Evolutionary conservation across 2,797 vertebrate genomes (phyloP).

Genomic region (Notolabrus celidotus): DNA sequence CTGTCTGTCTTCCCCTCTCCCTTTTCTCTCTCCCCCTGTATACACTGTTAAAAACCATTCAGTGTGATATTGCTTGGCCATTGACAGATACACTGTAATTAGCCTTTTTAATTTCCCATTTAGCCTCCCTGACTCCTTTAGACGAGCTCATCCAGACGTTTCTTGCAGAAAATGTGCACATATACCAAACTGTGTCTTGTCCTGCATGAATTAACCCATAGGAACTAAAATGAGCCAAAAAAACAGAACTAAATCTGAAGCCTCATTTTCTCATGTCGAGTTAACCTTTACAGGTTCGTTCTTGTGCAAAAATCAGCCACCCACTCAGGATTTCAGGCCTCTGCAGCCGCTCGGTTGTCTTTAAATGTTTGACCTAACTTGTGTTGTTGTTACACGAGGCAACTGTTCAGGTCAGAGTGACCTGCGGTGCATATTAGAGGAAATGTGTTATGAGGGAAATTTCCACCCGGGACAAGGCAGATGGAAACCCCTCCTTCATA

Average conservation of each 20-base stretch:
- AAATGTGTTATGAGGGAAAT: not conserved
- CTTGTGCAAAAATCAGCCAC: not conserved
- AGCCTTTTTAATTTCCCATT: slow-evolving; percentile 73
- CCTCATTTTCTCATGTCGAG: slow-evolving; percentile 24
- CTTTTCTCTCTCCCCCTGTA: slow-evolving; percentile 45
- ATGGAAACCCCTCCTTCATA: not conserved
- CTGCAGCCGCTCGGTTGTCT: not conserved
- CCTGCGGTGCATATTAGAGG: not conserved
- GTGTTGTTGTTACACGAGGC: slow-evolving; percentile 1
- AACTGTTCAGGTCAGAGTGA: slow-evolving; percentile 8
- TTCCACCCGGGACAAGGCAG: not conserved
- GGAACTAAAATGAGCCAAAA: not conserved
- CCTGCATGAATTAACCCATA: slow-evolving; percentile 1
- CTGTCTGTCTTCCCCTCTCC: slow-evolving; percentile 20
- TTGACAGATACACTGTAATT: slow-evolving; percentile 70
- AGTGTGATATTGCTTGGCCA: slow-evolving; percentile 74
- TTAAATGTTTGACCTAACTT: slow-evolving; percentile 23
- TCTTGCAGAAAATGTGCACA: slow-evolving; percentile 49
- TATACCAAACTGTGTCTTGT: slow-evolving; percentile 30
- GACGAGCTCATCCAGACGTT: slow-evolving; percentile 53
- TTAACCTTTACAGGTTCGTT: slow-evolving; percentile 34
- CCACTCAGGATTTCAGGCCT: slow-evolving; percentile 1
- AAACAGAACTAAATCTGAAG: not conserved
- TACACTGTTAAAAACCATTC: slow-evolving; percentile 66
- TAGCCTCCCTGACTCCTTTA: slow-evolving; percentile 59